Evolutionary conservation across 2,888 invertebrate genomes (phyloP).

Genomic region (Unio pictorum): DNA sequence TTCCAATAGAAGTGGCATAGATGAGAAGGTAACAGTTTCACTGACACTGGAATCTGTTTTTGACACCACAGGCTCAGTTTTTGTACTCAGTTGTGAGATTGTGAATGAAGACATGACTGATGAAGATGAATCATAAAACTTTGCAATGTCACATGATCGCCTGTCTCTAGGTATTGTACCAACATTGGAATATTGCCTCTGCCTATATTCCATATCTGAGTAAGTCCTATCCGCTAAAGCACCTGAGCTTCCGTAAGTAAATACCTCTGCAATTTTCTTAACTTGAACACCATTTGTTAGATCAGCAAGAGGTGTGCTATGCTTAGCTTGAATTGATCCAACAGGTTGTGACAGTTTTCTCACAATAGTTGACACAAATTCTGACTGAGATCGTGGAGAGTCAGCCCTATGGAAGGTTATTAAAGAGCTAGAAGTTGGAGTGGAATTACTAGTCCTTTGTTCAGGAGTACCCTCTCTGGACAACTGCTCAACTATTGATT

Average conservation of each 20-base stretch:
- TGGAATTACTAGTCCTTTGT: conserved; percentile 25
- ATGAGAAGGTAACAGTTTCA: conserved; percentile 46
- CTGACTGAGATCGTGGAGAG: conserved; percentile 50
- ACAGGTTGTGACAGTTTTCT: conserved; percentile 53
- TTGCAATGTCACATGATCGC: conserved; percentile 26
- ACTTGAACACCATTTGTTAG: conserved; percentile 59
- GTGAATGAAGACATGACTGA: conserved; percentile 39
- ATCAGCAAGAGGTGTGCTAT: conserved; percentile 47
- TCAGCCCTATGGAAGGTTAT: conserved; percentile 43
- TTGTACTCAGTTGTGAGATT: conserved; percentile 30
- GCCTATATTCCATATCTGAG: conserved; percentile 25
- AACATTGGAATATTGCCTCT: conserved; percentile 4
- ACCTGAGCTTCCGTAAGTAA: conserved; percentile 36
- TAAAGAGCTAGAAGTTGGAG: conserved; percentile 31
- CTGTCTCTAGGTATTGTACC: conserved; percentile 16
- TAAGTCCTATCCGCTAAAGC: conserved; percentile 36
- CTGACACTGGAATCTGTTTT: conserved; percentile 52
- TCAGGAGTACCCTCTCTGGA: conserved; percentile 61
- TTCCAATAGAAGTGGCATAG: conserved; percentile 53
- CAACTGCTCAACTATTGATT: conserved; percentile 56
- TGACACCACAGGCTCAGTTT: conserved; percentile 14
- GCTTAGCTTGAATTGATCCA: conserved; percentile 39
- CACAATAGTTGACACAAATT: conserved; percentile 58
- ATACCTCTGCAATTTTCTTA: conserved; percentile 51
- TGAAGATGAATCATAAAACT: conserved; percentile 37